phyloP scores from a whole-genome alignment of 1,140 invertebrate species.

The Hormaphis cornu region DNA sequence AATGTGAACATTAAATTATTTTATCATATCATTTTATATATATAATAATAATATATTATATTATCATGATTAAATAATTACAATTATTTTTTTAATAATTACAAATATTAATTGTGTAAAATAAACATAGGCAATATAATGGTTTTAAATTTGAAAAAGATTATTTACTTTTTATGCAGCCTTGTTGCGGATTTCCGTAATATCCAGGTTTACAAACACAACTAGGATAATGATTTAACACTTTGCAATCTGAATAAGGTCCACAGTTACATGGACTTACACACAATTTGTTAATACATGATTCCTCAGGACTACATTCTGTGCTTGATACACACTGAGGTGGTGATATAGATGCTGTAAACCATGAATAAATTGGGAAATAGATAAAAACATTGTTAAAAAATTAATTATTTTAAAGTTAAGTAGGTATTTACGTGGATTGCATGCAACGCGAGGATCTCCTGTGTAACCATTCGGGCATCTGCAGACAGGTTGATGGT shows the following conservation, averaged over 20 bases:
- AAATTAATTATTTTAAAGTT: not conserved
- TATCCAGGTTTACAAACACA: conserved; percentile 67
- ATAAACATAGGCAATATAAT: too few relatives aligned
- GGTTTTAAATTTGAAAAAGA: not conserved
- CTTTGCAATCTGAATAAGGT: conserved; percentile 64
- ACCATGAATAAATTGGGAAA: conserved; percentile 31
- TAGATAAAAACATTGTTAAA: not conserved
- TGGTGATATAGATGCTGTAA: conserved; percentile 46
- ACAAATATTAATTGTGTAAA: too few relatives aligned
- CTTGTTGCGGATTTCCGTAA: conserved; percentile 71
- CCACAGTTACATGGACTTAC: conserved; percentile 78
- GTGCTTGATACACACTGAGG: conserved; percentile 62
- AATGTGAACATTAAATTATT: not conserved
- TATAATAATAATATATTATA: not conserved
- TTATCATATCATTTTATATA: too few relatives aligned
- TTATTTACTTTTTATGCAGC: conserved; percentile 59
- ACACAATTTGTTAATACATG: conserved; percentile 68
- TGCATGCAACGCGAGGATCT: conserved; percentile 47
- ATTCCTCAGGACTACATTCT: conserved; percentile 66
- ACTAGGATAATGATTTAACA: conserved; percentile 69
- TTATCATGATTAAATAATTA: not conserved
- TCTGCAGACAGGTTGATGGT: conserved; percentile 64
- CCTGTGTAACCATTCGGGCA: conserved; percentile 69
- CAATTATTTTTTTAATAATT: too few relatives aligned
- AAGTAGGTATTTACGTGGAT: conserved; percentile 30